Base-by-base conservation (phyloP, 2,113 vertebrate species). In the Lepidothrix coronata region DNA sequence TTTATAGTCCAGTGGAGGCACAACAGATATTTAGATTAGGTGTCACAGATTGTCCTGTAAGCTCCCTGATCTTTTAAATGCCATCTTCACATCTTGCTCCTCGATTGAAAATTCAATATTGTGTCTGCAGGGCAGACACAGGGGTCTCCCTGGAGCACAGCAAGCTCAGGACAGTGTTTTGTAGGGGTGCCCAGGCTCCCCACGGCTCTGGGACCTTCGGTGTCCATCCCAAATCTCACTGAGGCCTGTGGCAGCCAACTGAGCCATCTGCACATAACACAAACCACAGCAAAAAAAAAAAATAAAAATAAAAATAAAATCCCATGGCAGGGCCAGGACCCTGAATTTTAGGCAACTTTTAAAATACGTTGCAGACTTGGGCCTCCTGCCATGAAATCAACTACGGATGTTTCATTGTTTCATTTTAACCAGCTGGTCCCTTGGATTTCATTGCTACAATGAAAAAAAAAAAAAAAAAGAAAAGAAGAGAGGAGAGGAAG, bases 31-130 rank as follows among this genome's bases (percentile, higher is more conserved):
- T 88, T 35, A 82, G 70, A 85, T 72, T 4, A 33, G 78, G 41
- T 76, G 67, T 65, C 62, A 27, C 37, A 33, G 90, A 48, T 8
- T 6, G 18, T 51, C 91, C 83, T 46, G 66, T 78, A 74, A 79
- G 37, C 66, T 84, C 85, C 44, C 72, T 74, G 9, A 79, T 83
- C 83, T 94, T 92, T 72, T 44, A 84, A 88, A 89, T 59, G 73
- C 52, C 85, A 92, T 59, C 89, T 84, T 91, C 72, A 59, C 37
- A 4, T 74, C 77, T 79, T 72, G 46, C 13, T 92, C 48, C 39
- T 92, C 5, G 6, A 76, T 3, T 76, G 76, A 80, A 88, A 91
- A 86, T 57, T 81, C 71, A 85, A 2, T 52, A 71, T 23, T 3
- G 2, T 10, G 24, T 22, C 74, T 57, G n/a, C n/a, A 63, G 2